Conservation (phyloP, 2,113 vertebrate species). For the Grantiella picta region DNA sequence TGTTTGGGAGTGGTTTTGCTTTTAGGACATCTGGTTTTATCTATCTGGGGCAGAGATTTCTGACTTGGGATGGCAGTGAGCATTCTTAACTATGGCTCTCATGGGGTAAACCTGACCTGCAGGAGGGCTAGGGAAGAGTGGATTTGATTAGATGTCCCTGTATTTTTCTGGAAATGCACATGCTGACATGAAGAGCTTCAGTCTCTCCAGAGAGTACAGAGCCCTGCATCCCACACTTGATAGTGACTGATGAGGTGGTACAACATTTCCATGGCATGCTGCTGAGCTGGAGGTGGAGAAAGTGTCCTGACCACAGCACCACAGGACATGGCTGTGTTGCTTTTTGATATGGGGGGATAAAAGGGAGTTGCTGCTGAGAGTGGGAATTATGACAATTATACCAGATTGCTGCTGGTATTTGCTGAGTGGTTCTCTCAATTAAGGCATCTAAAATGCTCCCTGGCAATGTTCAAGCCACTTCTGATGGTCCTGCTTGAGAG, state of each 20-base stretch:
- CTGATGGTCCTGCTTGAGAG: not conserved
- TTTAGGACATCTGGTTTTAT: not conserved
- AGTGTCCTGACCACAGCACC: not conserved
- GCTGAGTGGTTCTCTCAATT: not conserved
- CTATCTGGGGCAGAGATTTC: not conserved
- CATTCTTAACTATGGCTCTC: not conserved
- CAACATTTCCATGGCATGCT: not conserved
- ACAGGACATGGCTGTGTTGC: not conserved
- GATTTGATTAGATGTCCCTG: not conserved
- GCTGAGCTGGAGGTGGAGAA: not conserved
- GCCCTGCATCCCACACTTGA: rapidly evolving
- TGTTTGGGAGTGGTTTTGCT: not conserved
- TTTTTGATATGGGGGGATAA: not conserved
- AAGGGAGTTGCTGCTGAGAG: not conserved
- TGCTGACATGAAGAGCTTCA: not conserved
- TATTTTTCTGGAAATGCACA: not conserved
- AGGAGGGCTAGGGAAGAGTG: not conserved
- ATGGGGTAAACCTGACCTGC: not conserved
- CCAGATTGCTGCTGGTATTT: not conserved
- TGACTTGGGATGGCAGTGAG: not conserved
- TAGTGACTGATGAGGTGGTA: not conserved
- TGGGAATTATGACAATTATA: not conserved
- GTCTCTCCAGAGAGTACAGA: not conserved
- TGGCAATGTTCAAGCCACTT: not conserved
- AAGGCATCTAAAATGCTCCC: not conserved